These are phyloP conservation scores for Cyrtonyx montezumae DNA, from an alignment of 2,113 vertebrate species.

Conservation along the genomic window DNA sequence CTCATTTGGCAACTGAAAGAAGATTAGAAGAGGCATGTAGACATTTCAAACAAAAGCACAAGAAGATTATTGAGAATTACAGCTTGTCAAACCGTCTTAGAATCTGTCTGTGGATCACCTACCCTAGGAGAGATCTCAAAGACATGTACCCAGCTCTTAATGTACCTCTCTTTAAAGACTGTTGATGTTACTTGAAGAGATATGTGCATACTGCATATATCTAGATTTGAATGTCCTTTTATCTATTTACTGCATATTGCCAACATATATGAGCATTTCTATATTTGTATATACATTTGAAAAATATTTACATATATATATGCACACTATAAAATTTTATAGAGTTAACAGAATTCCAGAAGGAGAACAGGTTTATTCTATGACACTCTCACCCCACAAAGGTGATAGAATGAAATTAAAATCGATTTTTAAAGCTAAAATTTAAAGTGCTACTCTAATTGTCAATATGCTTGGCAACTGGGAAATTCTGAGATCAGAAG, in stretches of 20 bases:
- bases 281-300: accelerated
- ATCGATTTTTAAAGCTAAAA: background rate
- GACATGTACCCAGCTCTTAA: background rate
- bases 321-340: background rate
- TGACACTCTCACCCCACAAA: background rate
- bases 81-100: background rate
- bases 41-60: background rate
- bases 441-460: background rate
- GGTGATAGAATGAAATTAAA: background rate
- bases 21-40: background rate
- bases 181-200: background rate
- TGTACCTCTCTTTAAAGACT: background rate
- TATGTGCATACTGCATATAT: background rate
- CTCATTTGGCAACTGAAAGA: background rate
- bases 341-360: background rate
- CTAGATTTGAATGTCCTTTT: background rate
- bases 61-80: background rate
- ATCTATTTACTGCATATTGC: background rate
- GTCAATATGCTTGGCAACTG: background rate
- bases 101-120: background rate
- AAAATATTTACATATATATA: background rate
- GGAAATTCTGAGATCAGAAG: background rate
- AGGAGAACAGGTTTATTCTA: background rate
- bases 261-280: background rate
- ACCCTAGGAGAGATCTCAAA: background rate